A percentile compares a stretch with the other conserved stretches of the same genome.
Conservation (phyloP, 2,888 invertebrate species). For the Meloe dianella region DNA sequence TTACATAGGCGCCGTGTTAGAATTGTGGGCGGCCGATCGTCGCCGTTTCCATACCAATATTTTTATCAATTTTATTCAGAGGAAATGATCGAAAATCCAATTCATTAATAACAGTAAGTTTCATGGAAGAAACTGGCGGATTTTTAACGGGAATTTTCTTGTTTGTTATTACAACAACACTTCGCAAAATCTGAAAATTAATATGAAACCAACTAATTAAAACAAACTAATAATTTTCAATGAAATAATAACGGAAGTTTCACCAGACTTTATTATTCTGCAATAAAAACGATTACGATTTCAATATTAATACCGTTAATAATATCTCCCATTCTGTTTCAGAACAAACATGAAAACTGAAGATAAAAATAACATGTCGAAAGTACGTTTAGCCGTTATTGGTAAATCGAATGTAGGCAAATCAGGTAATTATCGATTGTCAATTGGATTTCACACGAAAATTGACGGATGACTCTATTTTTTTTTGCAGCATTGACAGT, state of each 20-base stretch:
- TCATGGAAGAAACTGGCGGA: too few relatives aligned
- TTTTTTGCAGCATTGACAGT: conserved; percentile 74
- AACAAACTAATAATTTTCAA: conserved; percentile 2
- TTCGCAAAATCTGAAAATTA: neutral
- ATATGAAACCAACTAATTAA: neutral
- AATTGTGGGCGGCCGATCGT: conserved; percentile 30
- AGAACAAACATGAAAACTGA: conserved; percentile 64
- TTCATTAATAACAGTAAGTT: neutral
- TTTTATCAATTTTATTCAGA: conserved; percentile 10
- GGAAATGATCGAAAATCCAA: neutral
- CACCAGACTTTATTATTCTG: conserved; percentile 8
- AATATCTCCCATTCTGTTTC: conserved; percentile 40
- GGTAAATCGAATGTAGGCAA: conserved; percentile 81
- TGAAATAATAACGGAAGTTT: conserved; percentile 3
- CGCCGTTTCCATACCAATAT: conserved; percentile 16
- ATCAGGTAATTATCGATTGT: conserved; percentile 67
- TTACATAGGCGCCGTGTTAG: conserved; percentile 24
- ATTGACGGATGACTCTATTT: conserved; percentile 31
- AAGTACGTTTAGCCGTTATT: conserved; percentile 76
- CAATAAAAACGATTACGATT: conserved; percentile 8
- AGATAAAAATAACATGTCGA: conserved; percentile 70
- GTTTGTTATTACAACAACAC: neutral
- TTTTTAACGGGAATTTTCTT: neutral
- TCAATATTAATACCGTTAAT: too few relatives aligned
- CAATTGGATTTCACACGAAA: conserved; percentile 4